Conservation (phyloP, 2,888 invertebrate species). For the Elysia crispata region DNA sequence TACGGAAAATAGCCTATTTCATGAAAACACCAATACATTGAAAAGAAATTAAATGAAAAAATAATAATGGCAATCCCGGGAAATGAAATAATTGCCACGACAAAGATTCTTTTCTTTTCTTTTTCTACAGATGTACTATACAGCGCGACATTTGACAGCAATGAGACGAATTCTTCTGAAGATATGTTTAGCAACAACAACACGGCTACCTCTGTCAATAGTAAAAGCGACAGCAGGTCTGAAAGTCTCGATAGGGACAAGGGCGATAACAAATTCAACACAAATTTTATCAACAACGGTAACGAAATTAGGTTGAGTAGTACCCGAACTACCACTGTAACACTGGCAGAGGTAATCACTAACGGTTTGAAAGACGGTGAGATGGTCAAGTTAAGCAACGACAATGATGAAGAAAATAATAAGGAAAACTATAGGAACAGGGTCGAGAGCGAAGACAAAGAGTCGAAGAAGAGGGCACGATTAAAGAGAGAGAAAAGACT, state of each 20-base stretch:
- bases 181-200: not conserved
- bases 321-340: too few species aligned
- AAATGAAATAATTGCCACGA: too few species aligned
- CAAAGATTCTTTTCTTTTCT: too few species aligned
- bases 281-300: not conserved
- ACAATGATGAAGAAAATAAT: too few species aligned
- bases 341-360: too few species aligned
- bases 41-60: too few species aligned
- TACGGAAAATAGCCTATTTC: too few species aligned
- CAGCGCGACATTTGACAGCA: too few species aligned
- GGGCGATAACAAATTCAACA: not conserved
- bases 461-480: not conserved
- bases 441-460: not conserved
- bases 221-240: not conserved
- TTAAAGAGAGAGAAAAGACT: constrained; percentile 36
- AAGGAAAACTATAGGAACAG: not conserved
- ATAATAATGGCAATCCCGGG: too few species aligned
- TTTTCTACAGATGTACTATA: too few species aligned
- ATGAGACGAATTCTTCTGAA: not conserved
- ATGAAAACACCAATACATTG: too few species aligned
- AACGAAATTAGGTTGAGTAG: not conserved
- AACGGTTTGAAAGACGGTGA: not conserved
- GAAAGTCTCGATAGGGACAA: not conserved
- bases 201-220: not conserved
- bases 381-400: too few species aligned